A percentile compares a stretch with the other conserved stretches of the same genome.
Conservation (phyloP, 2,113 vertebrate genomes). For the Butorides virescens region DNA sequence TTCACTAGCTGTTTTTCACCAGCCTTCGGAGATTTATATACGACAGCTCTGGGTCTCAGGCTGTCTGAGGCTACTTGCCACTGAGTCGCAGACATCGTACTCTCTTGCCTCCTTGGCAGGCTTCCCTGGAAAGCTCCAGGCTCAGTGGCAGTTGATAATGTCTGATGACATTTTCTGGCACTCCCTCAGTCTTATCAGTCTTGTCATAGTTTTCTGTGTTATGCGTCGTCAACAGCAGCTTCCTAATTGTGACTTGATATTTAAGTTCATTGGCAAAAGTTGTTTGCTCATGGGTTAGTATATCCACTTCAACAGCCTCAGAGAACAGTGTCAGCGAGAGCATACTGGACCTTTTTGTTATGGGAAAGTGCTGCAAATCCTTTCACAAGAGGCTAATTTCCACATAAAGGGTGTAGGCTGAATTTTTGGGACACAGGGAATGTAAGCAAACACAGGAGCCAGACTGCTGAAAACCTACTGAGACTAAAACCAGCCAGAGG, state of each 20-base stretch:
- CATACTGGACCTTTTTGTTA: not conserved
- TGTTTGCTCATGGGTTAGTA: not conserved
- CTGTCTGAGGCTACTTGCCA: not conserved
- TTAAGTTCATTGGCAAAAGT: not conserved
- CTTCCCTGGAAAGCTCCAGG: not conserved
- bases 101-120: slow-evolving; percentile 1
- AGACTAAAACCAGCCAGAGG: not conserved
- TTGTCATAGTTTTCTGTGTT: not conserved
- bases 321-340: not conserved
- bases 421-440: not conserved
- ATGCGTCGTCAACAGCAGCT: not conserved
- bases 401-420: not conserved
- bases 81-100: not conserved
- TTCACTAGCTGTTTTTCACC: not conserved
- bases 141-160: not conserved
- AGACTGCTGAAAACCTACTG: not conserved
- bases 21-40: not conserved
- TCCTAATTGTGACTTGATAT: not conserved
- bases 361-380: not conserved
- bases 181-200: not conserved
- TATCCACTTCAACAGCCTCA: not conserved
- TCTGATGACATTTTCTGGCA: slow-evolving; percentile 23
- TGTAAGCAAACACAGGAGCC: not conserved
- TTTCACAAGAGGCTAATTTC: not conserved
- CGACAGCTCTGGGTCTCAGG: accelerated